These are phyloP conservation scores for Sorex fumeus DNA, from an alignment of 2,113 vertebrate genomes.

Conservation along the genomic window DNA sequence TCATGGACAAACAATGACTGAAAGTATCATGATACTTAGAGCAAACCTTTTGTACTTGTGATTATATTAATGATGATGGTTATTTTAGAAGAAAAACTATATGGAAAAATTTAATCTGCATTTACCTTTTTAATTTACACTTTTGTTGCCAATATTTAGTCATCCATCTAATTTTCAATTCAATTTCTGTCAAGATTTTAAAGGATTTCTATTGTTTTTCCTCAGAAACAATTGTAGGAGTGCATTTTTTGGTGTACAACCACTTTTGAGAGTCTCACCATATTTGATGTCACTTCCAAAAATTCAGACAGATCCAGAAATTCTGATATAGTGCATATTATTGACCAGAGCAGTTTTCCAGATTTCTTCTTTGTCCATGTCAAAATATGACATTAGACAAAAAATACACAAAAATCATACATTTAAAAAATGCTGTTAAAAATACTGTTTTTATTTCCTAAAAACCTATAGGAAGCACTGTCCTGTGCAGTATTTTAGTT, in stretches of 20 bases:
- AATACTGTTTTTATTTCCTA: neutral
- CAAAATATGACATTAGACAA: neutral
- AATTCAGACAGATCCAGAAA: constrained; percentile 15
- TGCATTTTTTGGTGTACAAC: neutral
- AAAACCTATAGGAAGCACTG: neutral
- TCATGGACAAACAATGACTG: neutral
- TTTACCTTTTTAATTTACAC: neutral
- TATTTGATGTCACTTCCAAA: neutral
- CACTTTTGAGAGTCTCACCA: neutral
- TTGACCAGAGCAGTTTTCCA: neutral
- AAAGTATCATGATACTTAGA: neutral
- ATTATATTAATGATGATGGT: neutral
- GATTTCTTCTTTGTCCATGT: neutral
- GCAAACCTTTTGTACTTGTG: neutral
- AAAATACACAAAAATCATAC: neutral
- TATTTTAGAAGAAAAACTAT: constrained; percentile 8
- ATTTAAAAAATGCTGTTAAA: neutral
- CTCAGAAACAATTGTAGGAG: neutral
- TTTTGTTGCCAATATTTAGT: neutral
- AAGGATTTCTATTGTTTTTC: constrained; percentile 8
- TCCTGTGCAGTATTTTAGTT: neutral
- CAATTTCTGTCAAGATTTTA: neutral
- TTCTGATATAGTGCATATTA: neutral
- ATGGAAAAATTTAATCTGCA: constrained; percentile 26
- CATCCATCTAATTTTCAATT: neutral